Evolutionary conservation across 2,888 invertebrate species (phyloP).

Genomic region (Steinernema carpocapsae): DNA sequence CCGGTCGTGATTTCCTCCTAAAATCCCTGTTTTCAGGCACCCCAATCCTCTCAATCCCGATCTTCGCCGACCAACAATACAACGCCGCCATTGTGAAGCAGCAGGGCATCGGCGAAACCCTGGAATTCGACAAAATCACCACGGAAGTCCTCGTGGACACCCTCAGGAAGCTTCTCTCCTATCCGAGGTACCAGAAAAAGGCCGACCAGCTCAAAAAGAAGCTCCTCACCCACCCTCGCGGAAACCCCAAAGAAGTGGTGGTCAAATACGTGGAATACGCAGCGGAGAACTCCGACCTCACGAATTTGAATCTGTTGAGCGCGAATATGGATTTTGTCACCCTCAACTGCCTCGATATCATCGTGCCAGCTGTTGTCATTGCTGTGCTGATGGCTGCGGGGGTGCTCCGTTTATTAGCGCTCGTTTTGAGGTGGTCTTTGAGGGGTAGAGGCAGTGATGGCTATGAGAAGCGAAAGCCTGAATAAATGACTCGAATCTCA

Average conservation of each 20-base stretch:
- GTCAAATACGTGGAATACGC: conserved; percentile 31
- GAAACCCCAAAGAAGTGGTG: neutral
- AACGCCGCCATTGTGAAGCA: conserved; percentile 7
- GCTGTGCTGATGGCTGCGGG: neutral
- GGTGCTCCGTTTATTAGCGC: neutral
- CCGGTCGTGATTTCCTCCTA: no score
- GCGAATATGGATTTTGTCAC: conserved; percentile 26
- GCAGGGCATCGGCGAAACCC: conserved; percentile 14
- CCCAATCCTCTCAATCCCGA: conserved; percentile 14
- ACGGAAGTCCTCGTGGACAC: neutral
- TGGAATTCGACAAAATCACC: conserved; percentile 25
- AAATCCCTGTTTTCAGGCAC: no score
- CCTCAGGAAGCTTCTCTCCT: neutral
- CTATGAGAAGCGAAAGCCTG: no score
- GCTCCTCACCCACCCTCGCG: conserved; percentile 1
- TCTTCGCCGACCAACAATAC: conserved; percentile 28
- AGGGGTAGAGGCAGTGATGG: no score
- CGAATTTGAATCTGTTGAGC: conserved; percentile 7
- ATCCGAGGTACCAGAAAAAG: conserved; percentile 10
- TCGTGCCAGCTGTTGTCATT: conserved; percentile 11
- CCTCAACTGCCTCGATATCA: conserved; percentile 5
- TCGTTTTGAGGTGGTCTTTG: neutral
- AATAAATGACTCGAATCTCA: no score
- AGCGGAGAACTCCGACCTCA: conserved; percentile 6
- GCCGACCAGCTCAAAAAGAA: conserved; percentile 24